These are phyloP conservation scores for Scomber colias DNA, from an alignment of 2,113 vertebrate species.

Conservation along the genomic window DNA sequence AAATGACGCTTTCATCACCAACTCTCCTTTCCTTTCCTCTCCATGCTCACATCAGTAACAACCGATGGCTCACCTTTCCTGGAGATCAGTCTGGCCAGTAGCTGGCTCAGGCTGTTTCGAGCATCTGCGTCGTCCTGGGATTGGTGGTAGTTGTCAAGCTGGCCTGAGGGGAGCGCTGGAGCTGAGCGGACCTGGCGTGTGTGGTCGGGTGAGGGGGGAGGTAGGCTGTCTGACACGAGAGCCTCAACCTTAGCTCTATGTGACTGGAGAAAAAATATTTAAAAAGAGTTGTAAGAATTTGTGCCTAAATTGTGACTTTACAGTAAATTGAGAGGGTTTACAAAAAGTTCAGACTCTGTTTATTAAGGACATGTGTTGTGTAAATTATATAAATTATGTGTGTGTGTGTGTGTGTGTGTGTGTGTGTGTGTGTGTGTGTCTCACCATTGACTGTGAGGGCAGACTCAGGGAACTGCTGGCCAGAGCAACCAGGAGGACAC, in stretches of 20 bases:
- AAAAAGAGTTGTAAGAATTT: not conserved
- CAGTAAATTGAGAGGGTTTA: no score
- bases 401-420: slow-evolving; percentile 5
- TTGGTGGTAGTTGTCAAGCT: slow-evolving; percentile 61
- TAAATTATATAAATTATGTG: not conserved
- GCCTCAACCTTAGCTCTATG: slow-evolving; percentile 59
- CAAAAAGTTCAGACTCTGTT: no score
- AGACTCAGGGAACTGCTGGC: slow-evolving; percentile 78
- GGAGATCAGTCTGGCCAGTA: slow-evolving; percentile 81
- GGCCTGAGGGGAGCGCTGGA: slow-evolving; percentile 58
- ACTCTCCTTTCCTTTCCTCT: not conserved
- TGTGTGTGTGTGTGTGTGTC: slow-evolving; percentile 28
- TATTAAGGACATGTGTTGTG: no score
- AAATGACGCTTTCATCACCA: not conserved
- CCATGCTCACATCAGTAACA: not conserved
- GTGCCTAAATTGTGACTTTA: no score
- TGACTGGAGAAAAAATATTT: slow-evolving; percentile 27
- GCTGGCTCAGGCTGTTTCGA: slow-evolving; percentile 73
- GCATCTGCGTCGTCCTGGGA: slow-evolving; percentile 47
- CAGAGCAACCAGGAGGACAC: slow-evolving; percentile 82
- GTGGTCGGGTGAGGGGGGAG: slow-evolving; percentile 48
- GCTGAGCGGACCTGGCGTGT: slow-evolving; percentile 79
- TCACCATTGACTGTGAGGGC: slow-evolving; percentile 70
- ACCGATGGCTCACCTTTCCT: slow-evolving; percentile 78
- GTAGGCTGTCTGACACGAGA: slow-evolving; percentile 51